phyloP scores from a whole-genome alignment of 2,797 vertebrate genomes.

The Thripadectes ignobilis region DNA sequence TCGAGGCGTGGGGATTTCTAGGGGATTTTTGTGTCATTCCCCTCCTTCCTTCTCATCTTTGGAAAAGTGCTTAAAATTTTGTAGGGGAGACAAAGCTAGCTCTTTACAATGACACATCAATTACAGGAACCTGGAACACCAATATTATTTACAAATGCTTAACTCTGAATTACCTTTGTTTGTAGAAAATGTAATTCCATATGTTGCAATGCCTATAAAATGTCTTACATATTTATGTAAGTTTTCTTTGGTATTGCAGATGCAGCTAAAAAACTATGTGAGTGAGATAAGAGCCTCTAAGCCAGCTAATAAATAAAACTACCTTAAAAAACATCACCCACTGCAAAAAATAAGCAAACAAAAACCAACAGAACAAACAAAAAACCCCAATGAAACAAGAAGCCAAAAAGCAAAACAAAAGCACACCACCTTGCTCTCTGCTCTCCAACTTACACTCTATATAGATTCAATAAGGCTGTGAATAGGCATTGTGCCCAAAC shows the following conservation, averaged over 20 bases:
- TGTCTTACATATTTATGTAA: not conserved
- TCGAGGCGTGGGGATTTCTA: not conserved
- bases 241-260: not conserved
- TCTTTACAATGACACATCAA: not conserved
- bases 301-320: not conserved
- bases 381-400: not conserved
- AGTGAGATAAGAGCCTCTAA: not conserved
- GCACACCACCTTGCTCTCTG: not conserved
- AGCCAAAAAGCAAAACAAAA: not conserved
- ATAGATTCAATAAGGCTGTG: not conserved
- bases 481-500: not conserved
- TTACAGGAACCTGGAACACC: not conserved
- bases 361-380: not conserved
- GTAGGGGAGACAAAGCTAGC: not conserved
- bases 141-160: not conserved
- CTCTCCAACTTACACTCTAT: not conserved
- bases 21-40: not conserved
- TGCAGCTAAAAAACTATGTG: not conserved
- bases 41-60: fast-evolving
- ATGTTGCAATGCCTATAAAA: not conserved
- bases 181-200: not conserved
- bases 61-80: not conserved
- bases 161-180: not conserved
- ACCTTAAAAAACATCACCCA: not conserved
- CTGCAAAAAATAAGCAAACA: not conserved